These are phyloP conservation scores for Mesaphorura yosii DNA, from an alignment of 1,140 invertebrate genomes.

Conservation along the genomic window DNA sequence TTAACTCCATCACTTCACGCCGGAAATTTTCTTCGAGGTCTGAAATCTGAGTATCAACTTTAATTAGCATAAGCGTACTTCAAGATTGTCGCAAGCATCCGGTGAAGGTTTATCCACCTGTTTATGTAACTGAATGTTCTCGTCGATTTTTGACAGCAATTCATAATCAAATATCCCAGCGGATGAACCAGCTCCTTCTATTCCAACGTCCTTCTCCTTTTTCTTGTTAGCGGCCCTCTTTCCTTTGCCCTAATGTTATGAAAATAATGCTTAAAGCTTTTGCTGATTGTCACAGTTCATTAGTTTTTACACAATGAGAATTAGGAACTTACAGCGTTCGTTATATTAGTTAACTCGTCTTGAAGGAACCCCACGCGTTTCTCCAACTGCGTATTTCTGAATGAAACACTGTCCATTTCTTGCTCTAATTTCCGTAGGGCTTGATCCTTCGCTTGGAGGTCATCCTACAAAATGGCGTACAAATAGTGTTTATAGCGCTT, in stretches of 20 bases:
- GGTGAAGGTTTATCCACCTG: conserved; percentile 12
- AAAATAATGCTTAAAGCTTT: too few relatives aligned
- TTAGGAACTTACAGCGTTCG: too few relatives aligned
- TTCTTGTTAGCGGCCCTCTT: too few relatives aligned
- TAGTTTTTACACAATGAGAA: too few relatives aligned
- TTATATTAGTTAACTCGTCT: conserved; percentile 72
- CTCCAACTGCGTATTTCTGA: conserved; percentile 85
- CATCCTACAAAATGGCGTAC: conserved; percentile 46
- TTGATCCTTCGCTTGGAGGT: conserved; percentile 69
- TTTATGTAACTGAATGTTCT: conserved; percentile 24
- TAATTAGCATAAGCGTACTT: background rate
- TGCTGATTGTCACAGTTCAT: too few relatives aligned
- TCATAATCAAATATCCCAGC: conserved; percentile 17
- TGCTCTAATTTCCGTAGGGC: conserved; percentile 71
- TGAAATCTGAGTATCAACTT: conserved; percentile 3
- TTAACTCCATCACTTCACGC: conserved; percentile 1
- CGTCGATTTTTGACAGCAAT: conserved; percentile 19
- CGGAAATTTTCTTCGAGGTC: conserved; percentile 13
- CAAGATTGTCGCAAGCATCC: background rate
- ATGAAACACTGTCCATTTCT: conserved; percentile 82
- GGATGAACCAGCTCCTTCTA: background rate
- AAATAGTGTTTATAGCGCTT: too few relatives aligned
- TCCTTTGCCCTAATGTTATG: too few relatives aligned
- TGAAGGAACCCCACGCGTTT: conserved; percentile 77
- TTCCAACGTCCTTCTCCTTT: background rate